phyloP scores from a whole-genome alignment of 1,140 invertebrate genomes.

The Tetragonula clypearis region DNA sequence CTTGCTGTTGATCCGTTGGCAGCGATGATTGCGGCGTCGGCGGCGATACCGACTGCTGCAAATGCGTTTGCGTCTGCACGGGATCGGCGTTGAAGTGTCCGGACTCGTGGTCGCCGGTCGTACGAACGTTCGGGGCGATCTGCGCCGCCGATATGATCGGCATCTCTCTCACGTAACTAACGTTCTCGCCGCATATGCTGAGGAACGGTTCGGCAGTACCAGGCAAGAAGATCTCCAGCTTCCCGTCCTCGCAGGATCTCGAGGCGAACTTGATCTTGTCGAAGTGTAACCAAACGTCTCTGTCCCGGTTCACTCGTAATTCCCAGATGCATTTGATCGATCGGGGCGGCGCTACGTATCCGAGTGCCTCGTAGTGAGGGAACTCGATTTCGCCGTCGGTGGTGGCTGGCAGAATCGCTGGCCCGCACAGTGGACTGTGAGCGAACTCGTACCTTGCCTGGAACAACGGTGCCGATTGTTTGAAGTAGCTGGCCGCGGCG shows the following conservation, averaged over 20 bases:
- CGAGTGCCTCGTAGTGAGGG: constrained; percentile 91
- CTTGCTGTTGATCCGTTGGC: constrained; percentile 39
- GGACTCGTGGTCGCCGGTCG: neutral
- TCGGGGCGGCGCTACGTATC: constrained; percentile 88
- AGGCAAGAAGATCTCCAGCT: constrained; percentile 91
- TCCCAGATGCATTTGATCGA: constrained; percentile 94
- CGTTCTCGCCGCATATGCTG: constrained; percentile 91
- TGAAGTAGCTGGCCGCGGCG: constrained; percentile 93
- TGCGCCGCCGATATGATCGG: constrained; percentile 90
- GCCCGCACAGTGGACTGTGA: constrained; percentile 93
- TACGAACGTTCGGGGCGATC: constrained; percentile 84
- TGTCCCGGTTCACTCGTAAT: constrained; percentile 88
- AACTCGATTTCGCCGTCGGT: constrained; percentile 92
- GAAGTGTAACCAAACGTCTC: constrained; percentile 93
- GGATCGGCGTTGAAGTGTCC: neutral
- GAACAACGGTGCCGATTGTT: constrained; percentile 90
- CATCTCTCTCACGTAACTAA: constrained; percentile 88
- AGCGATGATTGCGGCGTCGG: neutral
- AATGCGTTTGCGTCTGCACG: neutral
- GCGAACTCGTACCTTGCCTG: constrained; percentile 93
- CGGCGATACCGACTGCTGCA: constrained; percentile 4
- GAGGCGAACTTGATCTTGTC: constrained; percentile 92
- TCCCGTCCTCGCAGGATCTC: constrained; percentile 90
- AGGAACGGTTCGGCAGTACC: constrained; percentile 87
- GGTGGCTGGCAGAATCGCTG: constrained; percentile 88